Percentiles rank a stretch among this genome's conserved stretches.
phyloP scores from a whole-genome alignment of 1,140 invertebrate species.

The Listronotus bonariensis region DNA sequence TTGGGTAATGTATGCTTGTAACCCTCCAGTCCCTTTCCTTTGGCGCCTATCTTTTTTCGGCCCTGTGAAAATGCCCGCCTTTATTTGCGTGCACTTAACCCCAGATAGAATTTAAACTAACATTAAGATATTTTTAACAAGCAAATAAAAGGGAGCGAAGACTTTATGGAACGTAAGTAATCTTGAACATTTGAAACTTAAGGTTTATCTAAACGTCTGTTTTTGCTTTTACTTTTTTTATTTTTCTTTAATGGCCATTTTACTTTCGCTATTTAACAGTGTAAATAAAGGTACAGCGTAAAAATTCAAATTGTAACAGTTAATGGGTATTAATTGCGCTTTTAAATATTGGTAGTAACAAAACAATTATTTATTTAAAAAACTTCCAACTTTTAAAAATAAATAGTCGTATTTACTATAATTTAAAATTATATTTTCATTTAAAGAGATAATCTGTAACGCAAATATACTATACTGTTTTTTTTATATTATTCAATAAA shows the following conservation, averaged over 20 bases:
- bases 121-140: conserved; percentile 56
- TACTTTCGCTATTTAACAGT: conserved; percentile 2
- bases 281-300: not conserved
- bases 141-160: conserved; percentile 48
- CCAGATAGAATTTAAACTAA: conserved; percentile 55
- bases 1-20: conserved; percentile 23
- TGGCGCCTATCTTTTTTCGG: conserved; percentile 17
- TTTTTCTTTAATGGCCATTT: conserved; percentile 17
- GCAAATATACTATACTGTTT: too few species aligned
- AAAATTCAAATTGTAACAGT: conserved; percentile 7
- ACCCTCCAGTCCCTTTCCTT: conserved; percentile 12
- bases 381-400: too few species aligned
- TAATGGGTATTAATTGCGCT: too few species aligned
- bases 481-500: too few species aligned
- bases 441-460: too few species aligned
- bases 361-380: too few species aligned
- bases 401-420: too few species aligned
- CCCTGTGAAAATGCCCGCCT: conserved; percentile 26
- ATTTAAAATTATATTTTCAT: too few species aligned
- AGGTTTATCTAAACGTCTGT: conserved; percentile 47
- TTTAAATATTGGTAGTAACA: too few species aligned
- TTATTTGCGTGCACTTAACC: conserved; percentile 55
- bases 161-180: conserved; percentile 49
- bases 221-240: conserved; percentile 21
- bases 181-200: conserved; percentile 43